Base-by-base conservation (phyloP, 30 jellyfish, hydroid and myxozoan genomes). In the Calvadosia cruxmelitensis region DNA sequence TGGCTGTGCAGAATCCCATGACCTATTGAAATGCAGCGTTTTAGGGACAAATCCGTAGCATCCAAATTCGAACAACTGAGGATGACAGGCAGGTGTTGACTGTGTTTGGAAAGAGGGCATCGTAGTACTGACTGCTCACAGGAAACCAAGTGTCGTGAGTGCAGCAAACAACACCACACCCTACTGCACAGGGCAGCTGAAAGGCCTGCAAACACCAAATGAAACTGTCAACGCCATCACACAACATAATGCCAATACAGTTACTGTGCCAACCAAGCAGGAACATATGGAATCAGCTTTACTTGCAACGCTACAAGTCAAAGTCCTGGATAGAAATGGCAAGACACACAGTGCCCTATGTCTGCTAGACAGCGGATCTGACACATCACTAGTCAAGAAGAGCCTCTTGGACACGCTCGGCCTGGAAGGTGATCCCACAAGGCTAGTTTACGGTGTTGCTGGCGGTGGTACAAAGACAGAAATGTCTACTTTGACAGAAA, bases 261-360 rank as follows among this genome's bases (percentile, higher is more conserved):
- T 42, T 42, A 42, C 57, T 20, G 57, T 42, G 57, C 57, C 57
- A 42, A 42, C 57, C 57, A 42, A 42, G 57, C 57, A 42, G 57
- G 57, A 42, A 42, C 57, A 20, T 20, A 42, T 42, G 15, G 57
- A 42, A 42, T 42, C 57, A 10, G 57, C 57, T 42, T 42, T 42
- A 42, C 57, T 42, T 42, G 57, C 57, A 42, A 42, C 57, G 57
- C 57, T 42, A 42, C 57, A 42, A 42, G 57, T 42, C 57, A 42
- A 42, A 42, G 57, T 42, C 57, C 20, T 42, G 57, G 57, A 42
- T 42, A 42, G 57, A 42, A 42, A 42, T 42, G 20, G 57, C 57
- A 42, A 42, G 57, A 5, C 57, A 20, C 57, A 42, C 57, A 42
- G 57, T 42, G 57, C 57, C 57, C 57, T 42, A 42, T 42, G 57